Conservation (phyloP, 1,140 invertebrate species). For the Euura saliciscinereae region DNA sequence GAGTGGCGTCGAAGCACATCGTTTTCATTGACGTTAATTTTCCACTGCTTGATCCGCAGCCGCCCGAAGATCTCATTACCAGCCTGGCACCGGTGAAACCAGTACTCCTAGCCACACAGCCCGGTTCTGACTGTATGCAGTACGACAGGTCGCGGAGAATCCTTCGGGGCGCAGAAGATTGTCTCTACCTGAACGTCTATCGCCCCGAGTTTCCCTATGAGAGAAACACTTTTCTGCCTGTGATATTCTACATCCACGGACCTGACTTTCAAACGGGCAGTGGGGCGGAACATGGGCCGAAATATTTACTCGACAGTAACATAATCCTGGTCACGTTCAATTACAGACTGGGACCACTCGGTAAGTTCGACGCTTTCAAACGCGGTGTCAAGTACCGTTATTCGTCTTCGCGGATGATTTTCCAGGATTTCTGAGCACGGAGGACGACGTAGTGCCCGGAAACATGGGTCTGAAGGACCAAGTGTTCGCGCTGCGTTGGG, state of each 20-base stretch:
- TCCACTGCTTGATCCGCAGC: no score
- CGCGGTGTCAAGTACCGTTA: not conserved
- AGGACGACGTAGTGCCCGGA: constrained; percentile 27
- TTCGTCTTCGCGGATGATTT: not conserved
- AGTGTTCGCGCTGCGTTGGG: no score
- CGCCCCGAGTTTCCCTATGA: constrained; percentile 46
- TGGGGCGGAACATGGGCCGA: constrained; percentile 57
- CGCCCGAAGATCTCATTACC: no score
- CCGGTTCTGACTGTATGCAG: no score
- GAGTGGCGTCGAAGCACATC: no score
- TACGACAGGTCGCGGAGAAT: not conserved
- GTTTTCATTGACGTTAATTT: no score
- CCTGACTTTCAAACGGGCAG: constrained; percentile 66
- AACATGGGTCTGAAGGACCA: no score
- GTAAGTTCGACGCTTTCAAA: constrained; percentile 39
- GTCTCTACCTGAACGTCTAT: constrained; percentile 61
- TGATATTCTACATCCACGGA: constrained; percentile 66
- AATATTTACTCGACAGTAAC: constrained; percentile 64
- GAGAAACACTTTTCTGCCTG: constrained; percentile 51
- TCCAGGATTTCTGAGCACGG: constrained; percentile 41
- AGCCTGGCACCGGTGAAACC: no score
- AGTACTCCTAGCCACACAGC: no score
- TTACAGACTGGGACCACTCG: constrained; percentile 67
- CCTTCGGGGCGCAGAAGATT: constrained; percentile 59
- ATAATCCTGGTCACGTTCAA: constrained; percentile 69